Evolutionary conservation across 2,888 invertebrate species (phyloP).

Genomic region (Chirona hameri): DNA sequence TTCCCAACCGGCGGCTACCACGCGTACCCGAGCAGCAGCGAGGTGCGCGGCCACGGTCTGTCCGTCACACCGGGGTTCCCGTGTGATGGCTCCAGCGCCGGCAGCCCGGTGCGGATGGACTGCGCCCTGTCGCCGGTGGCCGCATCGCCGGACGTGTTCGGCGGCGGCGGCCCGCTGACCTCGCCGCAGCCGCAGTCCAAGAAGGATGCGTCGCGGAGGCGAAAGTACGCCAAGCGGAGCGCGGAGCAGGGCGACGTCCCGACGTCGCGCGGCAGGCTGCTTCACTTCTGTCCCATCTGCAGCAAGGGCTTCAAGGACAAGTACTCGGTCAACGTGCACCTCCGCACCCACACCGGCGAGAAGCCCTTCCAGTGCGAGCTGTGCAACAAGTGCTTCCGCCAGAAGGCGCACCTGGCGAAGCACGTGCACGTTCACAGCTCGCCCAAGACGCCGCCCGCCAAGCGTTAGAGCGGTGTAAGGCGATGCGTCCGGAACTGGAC

Average conservation of each 20-base stretch:
- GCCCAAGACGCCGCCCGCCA: conserved; percentile 38
- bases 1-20: not conserved
- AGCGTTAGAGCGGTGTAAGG: conserved; percentile 33
- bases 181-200: conserved; percentile 30
- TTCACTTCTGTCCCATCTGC: conserved; percentile 84
- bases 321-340: conserved; percentile 96
- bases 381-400: conserved; percentile 82
- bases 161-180: conserved; percentile 35
- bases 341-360: conserved; percentile 95
- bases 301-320: conserved; percentile 92
- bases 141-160: conserved; percentile 36
- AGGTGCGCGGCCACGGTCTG: not conserved
- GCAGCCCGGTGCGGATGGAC: conserved; percentile 3
- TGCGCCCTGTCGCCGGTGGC: not conserved
- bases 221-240: conserved; percentile 39
- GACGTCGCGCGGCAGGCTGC: conserved; percentile 56
- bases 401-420: conserved; percentile 87
- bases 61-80: conserved; percentile 26
- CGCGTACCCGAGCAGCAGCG: not conserved
- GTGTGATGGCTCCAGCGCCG: conserved; percentile 30
- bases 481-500: not conserved
- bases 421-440: conserved; percentile 79
- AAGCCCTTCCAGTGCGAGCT: conserved; percentile 93
- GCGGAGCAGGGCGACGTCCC: conserved; percentile 34
- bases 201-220: conserved; percentile 36